These are phyloP conservation scores for Tetragonula carbonaria DNA, from an alignment of 2,888 invertebrate genomes.

Conservation along the genomic window DNA sequence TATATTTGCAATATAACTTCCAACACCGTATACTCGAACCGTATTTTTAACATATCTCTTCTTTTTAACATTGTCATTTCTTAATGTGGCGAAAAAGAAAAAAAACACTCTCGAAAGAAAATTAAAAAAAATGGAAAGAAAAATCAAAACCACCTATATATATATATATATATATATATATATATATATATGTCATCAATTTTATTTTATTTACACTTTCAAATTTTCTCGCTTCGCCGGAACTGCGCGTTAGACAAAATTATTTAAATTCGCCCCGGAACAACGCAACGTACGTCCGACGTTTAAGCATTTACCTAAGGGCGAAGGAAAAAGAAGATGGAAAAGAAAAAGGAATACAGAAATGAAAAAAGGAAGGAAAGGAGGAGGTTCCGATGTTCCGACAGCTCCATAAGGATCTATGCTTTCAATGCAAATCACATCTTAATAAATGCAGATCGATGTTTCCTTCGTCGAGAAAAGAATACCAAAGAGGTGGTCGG, in stretches of 20 bases:
- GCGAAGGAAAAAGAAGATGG: neutral
- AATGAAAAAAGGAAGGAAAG: neutral
- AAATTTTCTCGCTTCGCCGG: neutral
- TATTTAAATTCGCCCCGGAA: slow-evolving; percentile 1
- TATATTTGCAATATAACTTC: neutral
- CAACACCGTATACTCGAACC: neutral
- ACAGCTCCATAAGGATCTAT: slow-evolving; percentile 26
- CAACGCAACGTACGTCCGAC: slow-evolving; percentile 5
- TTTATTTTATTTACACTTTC: neutral
- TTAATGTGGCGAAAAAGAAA: neutral
- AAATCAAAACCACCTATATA: neutral
- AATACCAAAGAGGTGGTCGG: slow-evolving; percentile 31
- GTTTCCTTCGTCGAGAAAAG: slow-evolving; percentile 56
- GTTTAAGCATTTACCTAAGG: slow-evolving; percentile 26
- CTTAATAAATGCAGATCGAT: slow-evolving; percentile 69
- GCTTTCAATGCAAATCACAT: slow-evolving; percentile 62
- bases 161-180: neutral
- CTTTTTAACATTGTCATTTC: neutral
- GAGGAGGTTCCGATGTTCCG: slow-evolving; percentile 3
- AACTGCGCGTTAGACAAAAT: neutral
- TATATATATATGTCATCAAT: neutral
- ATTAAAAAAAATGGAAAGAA: neutral
- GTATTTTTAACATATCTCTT: neutral
- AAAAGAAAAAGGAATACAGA: too few relatives aligned
- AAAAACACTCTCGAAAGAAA: neutral